A percentile compares a stretch with the other conserved stretches of the same genome.
These are phyloP conservation scores for Chascanopsetta lugubris DNA, from an alignment of 2,113 vertebrate species.

Conservation along the genomic window DNA sequence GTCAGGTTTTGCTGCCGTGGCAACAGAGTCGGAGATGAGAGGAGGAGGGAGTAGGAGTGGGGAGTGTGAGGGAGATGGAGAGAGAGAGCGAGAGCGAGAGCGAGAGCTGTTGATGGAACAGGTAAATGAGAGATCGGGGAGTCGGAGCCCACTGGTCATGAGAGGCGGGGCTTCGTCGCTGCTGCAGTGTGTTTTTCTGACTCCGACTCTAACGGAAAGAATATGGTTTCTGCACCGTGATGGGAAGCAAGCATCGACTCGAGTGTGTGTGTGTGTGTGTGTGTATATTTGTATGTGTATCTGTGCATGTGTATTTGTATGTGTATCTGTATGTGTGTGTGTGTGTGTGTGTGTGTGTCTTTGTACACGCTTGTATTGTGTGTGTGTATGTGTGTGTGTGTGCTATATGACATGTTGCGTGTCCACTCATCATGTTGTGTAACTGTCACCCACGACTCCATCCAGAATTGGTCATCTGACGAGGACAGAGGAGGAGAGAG, in stretches of 20 bases:
- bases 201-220: slow-evolving; percentile 43
- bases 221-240: slow-evolving; percentile 36
- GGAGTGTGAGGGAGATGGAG: slow-evolving; percentile 27
- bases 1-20: slow-evolving; percentile 80
- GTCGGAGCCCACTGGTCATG: slow-evolving; percentile 63
- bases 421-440: slow-evolving; percentile 51
- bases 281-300: no score
- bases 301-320: no score
- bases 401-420: slow-evolving; percentile 39
- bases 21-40: slow-evolving; percentile 73
- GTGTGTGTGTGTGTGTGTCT: no score
- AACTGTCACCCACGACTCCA: slow-evolving; percentile 44
- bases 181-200: slow-evolving; percentile 44
- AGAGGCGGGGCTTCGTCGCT: slow-evolving; percentile 38
- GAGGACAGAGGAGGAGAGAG: slow-evolving; percentile 12
- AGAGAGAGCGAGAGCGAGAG: slow-evolving; percentile 8
- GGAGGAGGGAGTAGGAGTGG: slow-evolving; percentile 42
- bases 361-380: no score
- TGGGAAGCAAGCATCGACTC: slow-evolving; percentile 40
- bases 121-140: slow-evolving; percentile 68
- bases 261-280: slow-evolving; percentile 10
- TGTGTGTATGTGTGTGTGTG: slow-evolving; percentile 21
- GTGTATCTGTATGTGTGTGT: no score
- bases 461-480: slow-evolving; percentile 46
- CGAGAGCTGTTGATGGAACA: slow-evolving; percentile 59